These are phyloP conservation scores for Rhopalosiphum maidis DNA, from an alignment of 1,140 invertebrate species.

Conservation along the genomic window DNA sequence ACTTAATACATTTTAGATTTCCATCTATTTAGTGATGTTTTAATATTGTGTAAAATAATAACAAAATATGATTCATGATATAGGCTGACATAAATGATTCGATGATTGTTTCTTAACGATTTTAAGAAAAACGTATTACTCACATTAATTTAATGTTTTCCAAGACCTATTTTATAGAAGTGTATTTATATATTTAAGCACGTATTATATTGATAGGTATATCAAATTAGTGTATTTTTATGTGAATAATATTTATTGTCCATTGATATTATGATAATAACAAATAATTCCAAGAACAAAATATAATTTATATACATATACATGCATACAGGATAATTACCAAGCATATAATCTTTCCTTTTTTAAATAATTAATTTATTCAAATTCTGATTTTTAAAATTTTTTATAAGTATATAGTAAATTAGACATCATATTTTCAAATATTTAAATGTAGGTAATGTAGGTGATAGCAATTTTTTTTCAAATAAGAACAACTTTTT, in stretches of 20 bases:
- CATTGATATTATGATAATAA: not conserved
- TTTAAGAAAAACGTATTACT: not conserved
- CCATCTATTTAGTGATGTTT: not conserved
- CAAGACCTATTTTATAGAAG: not conserved
- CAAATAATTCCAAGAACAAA: no score
- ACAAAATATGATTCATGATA: not conserved
- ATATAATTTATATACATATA: no score
- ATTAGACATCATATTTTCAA: not conserved
- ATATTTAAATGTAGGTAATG: not conserved
- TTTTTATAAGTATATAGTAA: not conserved
- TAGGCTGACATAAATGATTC: not conserved
- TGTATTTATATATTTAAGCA: not conserved
- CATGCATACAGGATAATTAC: no score
- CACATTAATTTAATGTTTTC: not conserved
- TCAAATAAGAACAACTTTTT: no score
- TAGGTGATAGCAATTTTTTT: no score
- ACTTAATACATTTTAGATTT: not conserved
- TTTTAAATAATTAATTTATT: not conserved
- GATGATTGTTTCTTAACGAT: not conserved
- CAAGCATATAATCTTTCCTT: not conserved
- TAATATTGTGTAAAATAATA: not conserved
- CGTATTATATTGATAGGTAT: no score
- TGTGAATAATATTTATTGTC: not conserved
- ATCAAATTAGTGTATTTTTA: no score
- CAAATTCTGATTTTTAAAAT: not conserved